A percentile compares a stretch with the other conserved stretches of the same genome.
Conservation (phyloP, 2,888 invertebrate species). For the Amphiduros pacificus region DNA sequence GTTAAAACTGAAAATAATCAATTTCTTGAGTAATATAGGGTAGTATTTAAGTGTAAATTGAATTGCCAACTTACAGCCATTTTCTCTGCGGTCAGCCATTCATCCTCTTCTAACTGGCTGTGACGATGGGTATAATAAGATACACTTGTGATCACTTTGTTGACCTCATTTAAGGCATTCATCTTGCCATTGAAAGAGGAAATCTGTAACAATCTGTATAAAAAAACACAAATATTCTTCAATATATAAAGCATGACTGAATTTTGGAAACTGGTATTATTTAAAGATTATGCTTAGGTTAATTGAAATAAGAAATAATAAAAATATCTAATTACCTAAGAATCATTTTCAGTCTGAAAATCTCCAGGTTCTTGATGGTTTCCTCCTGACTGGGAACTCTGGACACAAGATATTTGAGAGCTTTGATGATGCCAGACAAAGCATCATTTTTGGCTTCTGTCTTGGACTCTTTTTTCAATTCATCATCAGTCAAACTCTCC, state of each 20-base stretch:
- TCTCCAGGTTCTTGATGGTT: slow-evolving; percentile 79
- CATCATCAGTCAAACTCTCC: slow-evolving; percentile 91
- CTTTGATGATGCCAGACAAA: slow-evolving; percentile 90
- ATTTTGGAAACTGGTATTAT: too few species aligned
- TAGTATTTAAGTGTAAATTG: too few species aligned
- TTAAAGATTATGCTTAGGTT: too few species aligned
- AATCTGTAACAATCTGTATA: slow-evolving; percentile 79
- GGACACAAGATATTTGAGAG: slow-evolving; percentile 84
- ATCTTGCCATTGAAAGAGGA: slow-evolving; percentile 99
- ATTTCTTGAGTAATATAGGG: too few species aligned
- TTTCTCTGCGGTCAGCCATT: slow-evolving; percentile 89
- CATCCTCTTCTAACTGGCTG: slow-evolving; percentile 64
- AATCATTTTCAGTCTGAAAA: slow-evolving; percentile 95
- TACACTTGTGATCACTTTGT: slow-evolving; percentile 86
- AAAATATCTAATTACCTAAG: slow-evolving; percentile 61
- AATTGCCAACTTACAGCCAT: slow-evolving; percentile 78
- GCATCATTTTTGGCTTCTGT: slow-evolving; percentile 93
- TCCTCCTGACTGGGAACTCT: slow-evolving; percentile 76
- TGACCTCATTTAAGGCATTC: slow-evolving; percentile 97
- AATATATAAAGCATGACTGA: too few species aligned
- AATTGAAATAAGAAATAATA: not conserved
- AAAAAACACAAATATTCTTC: slow-evolving; percentile 6
- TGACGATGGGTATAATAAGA: slow-evolving; percentile 77
- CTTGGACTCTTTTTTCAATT: slow-evolving; percentile 92
- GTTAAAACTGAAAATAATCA: too few species aligned